phyloP scores from a whole-genome alignment of 1,140 invertebrate species.

The Sycophaga agraensis region DNA sequence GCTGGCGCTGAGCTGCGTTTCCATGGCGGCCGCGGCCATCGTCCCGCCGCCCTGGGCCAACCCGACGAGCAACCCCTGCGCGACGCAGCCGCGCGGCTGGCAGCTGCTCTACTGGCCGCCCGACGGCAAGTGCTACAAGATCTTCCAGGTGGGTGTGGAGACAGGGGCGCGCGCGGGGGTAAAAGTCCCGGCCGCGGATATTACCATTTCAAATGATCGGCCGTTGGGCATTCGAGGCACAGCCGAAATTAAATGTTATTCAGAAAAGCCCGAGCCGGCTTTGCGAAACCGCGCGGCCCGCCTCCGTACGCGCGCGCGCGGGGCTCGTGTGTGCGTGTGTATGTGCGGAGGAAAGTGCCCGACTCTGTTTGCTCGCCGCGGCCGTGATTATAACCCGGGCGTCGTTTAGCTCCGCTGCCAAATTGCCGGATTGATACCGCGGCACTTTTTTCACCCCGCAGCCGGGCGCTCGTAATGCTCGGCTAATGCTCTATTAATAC shows the following conservation, averaged over 20 bases:
- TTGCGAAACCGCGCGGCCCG: too few relatives aligned
- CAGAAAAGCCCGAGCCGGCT: neutral
- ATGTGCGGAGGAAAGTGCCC: neutral
- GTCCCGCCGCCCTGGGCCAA: slow-evolving; percentile 83
- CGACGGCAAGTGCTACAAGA: slow-evolving; percentile 81
- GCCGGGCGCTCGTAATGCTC: too few relatives aligned
- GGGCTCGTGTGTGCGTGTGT: too few relatives aligned
- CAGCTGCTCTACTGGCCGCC: slow-evolving; percentile 80
- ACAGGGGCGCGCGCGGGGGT: too few relatives aligned
- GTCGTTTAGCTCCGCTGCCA: too few relatives aligned
- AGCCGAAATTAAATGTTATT: slow-evolving; percentile 10
- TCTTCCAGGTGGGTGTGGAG: slow-evolving; percentile 77
- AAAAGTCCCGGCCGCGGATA: neutral
- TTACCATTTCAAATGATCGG: slow-evolving; percentile 14
- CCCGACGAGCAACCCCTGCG: slow-evolving; percentile 77
- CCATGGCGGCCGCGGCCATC: slow-evolving; percentile 57
- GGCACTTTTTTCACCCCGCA: too few relatives aligned
- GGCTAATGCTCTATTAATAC: too few relatives aligned
- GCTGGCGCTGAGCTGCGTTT: neutral
- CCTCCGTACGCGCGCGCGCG: too few relatives aligned
- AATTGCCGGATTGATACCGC: too few relatives aligned
- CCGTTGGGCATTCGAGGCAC: slow-evolving; percentile 5
- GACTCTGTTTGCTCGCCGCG: neutral
- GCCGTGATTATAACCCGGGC: too few relatives aligned
- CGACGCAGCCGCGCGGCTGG: slow-evolving; percentile 75